A percentile compares a stretch with the other conserved stretches of the same genome.
Evolutionary conservation across 2,797 vertebrate species (phyloP).

Genomic region (Phyllotis vaccarum): DNA sequence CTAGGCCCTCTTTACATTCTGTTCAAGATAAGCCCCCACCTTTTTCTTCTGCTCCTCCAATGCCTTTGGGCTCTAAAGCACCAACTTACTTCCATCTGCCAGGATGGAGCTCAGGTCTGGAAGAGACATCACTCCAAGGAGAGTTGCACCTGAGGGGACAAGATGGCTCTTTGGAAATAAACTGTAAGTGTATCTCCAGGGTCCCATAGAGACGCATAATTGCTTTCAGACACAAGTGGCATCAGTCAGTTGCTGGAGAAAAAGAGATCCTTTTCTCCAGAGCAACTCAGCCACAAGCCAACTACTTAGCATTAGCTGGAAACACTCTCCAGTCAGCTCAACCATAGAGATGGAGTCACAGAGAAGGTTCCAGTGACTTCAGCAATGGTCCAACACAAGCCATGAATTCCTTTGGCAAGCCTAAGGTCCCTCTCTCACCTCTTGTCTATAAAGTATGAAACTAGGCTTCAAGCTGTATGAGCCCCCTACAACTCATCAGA

Average conservation of each 20-base stretch:
- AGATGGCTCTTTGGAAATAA: constrained; percentile 13
- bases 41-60: not conserved
- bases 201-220: not conserved
- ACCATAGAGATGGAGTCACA: not conserved
- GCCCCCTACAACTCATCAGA: not conserved
- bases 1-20: not conserved
- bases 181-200: not conserved
- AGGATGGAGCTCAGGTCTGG: not conserved
- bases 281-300: not conserved
- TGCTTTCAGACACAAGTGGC: not conserved
- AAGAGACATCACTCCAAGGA: not conserved
- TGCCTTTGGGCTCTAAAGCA: not conserved
- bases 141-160: not conserved
- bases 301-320: not conserved
- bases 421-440: not conserved
- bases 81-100: not conserved
- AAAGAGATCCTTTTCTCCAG: not conserved
- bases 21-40: not conserved
- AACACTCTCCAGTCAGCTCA: not conserved
- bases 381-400: not conserved
- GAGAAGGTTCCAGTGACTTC: not conserved
- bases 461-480: not conserved
- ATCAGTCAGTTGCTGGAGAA: not conserved
- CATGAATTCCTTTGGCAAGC: not conserved
- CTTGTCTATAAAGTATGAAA: not conserved